Evolutionary conservation across 35 echinoderm and acorn worm genomes (phyloP), one percentile per base, ranked within the genome.

Genomic region (Ophiothrix spiculata): DNA sequence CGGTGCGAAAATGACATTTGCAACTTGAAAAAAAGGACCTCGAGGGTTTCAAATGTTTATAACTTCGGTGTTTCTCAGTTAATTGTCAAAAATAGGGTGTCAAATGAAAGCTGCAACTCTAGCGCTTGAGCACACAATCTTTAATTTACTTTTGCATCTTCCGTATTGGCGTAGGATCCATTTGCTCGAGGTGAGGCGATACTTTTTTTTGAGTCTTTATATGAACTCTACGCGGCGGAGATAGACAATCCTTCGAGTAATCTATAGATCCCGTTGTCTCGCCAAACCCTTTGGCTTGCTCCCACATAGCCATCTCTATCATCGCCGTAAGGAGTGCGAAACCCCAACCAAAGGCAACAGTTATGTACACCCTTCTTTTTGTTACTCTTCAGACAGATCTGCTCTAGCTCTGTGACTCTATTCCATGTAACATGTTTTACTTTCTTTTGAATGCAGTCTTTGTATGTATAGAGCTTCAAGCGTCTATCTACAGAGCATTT

Each of bases 341-440:
- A 25, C 3, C 29, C 60, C 60, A 69, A 28, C 60, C 23, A 25
- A 69, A 25, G 10, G 29, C 23, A 69, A 69, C 29, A 69, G 60
- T 69, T 69, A 28, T 28, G 17, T 69, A 28, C 16, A 69, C 29
- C 17, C 60, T 15, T 25, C 16, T n/a, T 4, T 69, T 15, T 15
- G 60, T 25, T n/a, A 25, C 16, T 69, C 17, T 69, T 25, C 60
- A 25, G 60, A 69, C 29, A 28, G n/a, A n/a, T 12, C 32, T 78
- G 76, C 25, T 25, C 76, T 78, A 78, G 38, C 31, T 78, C 76
- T 35, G 32, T 78, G 34, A 78, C 76, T 16, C 76, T 34, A 37
- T 78, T 78, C 76, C 76, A 78, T 39, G 31, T 78, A 16, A 39
- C n/a, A n/a, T n/a, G n/a, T n/a, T 35, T 39, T 78, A 16, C 38